These are phyloP conservation scores for Actinia equina DNA, from an alignment of 64 coral and sea anemone species.

Conservation along the genomic window DNA sequence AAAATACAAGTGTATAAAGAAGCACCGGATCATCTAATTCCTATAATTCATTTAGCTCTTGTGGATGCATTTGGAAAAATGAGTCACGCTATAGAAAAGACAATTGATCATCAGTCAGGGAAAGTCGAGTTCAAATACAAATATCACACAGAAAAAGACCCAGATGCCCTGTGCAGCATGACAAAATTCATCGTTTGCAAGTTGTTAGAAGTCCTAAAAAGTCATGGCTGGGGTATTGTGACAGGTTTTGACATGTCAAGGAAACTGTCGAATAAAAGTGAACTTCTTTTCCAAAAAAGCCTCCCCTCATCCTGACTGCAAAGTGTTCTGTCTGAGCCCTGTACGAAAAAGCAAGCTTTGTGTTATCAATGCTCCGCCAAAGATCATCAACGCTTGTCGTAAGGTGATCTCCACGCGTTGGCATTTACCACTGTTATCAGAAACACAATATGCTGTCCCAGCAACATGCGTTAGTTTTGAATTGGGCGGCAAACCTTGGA, in stretches of 20 bases:
- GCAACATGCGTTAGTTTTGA: not conserved
- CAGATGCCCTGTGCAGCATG: not conserved
- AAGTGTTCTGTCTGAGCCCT: conserved; percentile 1
- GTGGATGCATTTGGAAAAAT: not conserved
- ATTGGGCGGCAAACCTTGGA: conserved; percentile 9
- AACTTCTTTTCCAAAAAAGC: conserved; percentile 5
- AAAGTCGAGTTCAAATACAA: conserved; percentile 14
- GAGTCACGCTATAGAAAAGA: not conserved
- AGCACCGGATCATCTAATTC: not conserved
- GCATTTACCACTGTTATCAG: conserved; percentile 10
- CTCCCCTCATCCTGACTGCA: not conserved
- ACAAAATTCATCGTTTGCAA: conserved; percentile 14
- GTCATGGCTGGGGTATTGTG: not conserved
- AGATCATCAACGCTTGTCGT: not conserved
- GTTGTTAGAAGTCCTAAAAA: not conserved
- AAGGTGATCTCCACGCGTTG: not conserved
- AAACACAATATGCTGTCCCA: not conserved
- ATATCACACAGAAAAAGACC: not conserved
- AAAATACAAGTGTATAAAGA: conserved; percentile 8
- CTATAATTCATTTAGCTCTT: not conserved
- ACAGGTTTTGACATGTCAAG: conserved; percentile 18
- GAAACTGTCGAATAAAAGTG: not conserved
- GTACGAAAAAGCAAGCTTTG: not conserved
- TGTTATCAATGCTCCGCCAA: not conserved
- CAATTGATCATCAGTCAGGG: not conserved